A percentile compares a stretch with the other conserved stretches of the same genome.
Conservation (phyloP, 23 tunicate species). For the Trididemnum nubilum region DNA sequence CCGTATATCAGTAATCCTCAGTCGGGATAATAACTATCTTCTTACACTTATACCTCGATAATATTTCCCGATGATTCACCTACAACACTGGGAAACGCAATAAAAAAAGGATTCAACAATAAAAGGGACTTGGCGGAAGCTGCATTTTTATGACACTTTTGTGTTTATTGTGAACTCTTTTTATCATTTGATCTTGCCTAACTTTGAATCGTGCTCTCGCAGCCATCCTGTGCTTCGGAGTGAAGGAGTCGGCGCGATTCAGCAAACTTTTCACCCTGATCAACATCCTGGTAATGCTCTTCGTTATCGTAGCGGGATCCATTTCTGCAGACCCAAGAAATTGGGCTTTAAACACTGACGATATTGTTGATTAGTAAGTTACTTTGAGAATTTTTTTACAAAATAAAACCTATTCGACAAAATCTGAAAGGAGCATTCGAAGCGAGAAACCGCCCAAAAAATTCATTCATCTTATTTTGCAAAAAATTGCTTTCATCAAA, state of each 20-base stretch:
- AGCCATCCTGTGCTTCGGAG: conserved; percentile 77
- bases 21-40: no score
- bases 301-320: conserved; percentile 79
- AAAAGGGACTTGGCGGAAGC: no score
- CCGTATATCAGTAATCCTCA: no score
- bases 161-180: no score
- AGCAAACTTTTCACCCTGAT: conserved; percentile 80
- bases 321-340: conserved; percentile 46
- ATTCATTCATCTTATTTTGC: neutral
- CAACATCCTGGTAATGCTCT: conserved; percentile 65
- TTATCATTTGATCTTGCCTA: no score
- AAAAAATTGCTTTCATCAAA: no score
- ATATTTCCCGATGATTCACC: no score
- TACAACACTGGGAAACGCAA: no score
- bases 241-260: conserved; percentile 77
- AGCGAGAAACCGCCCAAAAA: neutral
- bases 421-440: neutral
- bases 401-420: neutral
- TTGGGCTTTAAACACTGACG: conserved; percentile 52
- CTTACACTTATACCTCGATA: no score
- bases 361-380: conserved; percentile 54
- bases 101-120: no score
- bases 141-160: no score
- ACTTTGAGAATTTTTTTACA: no score
- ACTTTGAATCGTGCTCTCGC: neutral